Percentiles rank a stretch among this genome's conserved stretches.
Evolutionary conservation across 2,797 vertebrate genomes (phyloP).

Genomic region (Buceros bicornis): DNA sequence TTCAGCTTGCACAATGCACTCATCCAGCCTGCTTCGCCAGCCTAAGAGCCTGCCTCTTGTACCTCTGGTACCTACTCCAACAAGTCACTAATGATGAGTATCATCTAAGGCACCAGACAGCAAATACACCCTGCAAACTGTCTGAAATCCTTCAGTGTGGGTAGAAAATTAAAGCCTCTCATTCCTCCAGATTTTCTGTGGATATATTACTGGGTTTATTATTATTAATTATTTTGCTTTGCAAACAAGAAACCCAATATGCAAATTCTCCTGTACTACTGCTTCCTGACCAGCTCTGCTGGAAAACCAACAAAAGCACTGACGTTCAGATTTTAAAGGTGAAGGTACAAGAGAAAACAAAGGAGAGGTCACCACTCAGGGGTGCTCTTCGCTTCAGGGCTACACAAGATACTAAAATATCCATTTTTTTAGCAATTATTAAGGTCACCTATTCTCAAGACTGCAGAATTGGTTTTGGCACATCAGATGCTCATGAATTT

Average conservation of each 20-base stretch:
- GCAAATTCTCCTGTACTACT: not conserved
- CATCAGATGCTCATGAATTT: not conserved
- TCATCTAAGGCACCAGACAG: not conserved
- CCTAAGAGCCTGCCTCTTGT: not conserved
- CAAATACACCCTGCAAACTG: not conserved
- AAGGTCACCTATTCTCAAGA: not conserved
- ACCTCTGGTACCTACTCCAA: not conserved
- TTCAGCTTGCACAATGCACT: not conserved
- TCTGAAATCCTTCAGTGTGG: not conserved
- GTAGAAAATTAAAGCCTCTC: not conserved
- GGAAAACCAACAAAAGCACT: not conserved
- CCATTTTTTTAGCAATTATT: not conserved
- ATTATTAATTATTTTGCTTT: not conserved
- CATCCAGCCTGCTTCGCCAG: not conserved
- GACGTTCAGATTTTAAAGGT: not conserved
- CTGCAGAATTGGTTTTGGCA: constrained; percentile 7
- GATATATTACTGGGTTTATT: not conserved
- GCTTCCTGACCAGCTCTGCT: not conserved
- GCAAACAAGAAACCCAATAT: not conserved
- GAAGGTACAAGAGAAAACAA: not conserved
- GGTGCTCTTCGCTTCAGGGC: not conserved
- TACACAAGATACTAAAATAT: not conserved
- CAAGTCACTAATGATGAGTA: not conserved
- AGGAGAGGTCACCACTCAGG: not conserved
- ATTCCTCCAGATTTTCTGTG: not conserved